A percentile compares a stretch with the other conserved stretches of the same genome.
Evolutionary conservation across 2,888 invertebrate genomes (phyloP).

Genomic region (Endotricha flammealis): DNA sequence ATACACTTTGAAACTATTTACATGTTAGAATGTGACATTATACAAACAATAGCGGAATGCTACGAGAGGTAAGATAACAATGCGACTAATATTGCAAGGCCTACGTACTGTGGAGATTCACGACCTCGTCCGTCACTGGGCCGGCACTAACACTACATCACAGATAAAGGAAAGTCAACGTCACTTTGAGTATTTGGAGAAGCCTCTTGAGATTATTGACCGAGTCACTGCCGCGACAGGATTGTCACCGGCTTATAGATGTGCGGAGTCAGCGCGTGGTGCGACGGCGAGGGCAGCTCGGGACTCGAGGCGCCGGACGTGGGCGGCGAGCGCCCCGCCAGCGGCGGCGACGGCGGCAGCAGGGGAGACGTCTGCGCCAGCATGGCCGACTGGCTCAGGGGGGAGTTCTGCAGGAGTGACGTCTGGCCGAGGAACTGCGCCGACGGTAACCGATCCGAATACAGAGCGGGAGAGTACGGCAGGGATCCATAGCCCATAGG

Average conservation of each 20-base stretch:
- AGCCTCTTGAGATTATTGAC: slow-evolving; percentile 30
- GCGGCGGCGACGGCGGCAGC: slow-evolving; percentile 64
- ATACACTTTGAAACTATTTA: slow-evolving; percentile 66
- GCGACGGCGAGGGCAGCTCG: slow-evolving; percentile 57
- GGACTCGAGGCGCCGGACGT: slow-evolving; percentile 61
- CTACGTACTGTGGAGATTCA: slow-evolving; percentile 23
- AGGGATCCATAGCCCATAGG: slow-evolving; percentile 59
- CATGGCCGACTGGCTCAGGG: slow-evolving; percentile 40
- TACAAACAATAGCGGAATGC: slow-evolving; percentile 57
- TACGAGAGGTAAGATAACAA: slow-evolving; percentile 33
- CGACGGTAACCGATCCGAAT: slow-evolving; percentile 52
- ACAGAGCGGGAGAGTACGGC: slow-evolving; percentile 57
- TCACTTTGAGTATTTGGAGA: slow-evolving; percentile 31
- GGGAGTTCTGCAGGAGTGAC: slow-evolving; percentile 42
- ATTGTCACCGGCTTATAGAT: slow-evolving; percentile 78
- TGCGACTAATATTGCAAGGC: slow-evolving; percentile 42
- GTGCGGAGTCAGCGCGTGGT: slow-evolving; percentile 62
- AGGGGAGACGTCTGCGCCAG: slow-evolving; percentile 42
- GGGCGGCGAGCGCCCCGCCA: slow-evolving; percentile 51
- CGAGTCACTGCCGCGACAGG: slow-evolving; percentile 69
- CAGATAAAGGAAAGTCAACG: slow-evolving; percentile 47
- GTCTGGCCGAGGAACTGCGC: slow-evolving; percentile 47
- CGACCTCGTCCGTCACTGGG: slow-evolving; percentile 52
- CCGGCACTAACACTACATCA: slow-evolving; percentile 62
- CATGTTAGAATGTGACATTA: slow-evolving; percentile 38